These are phyloP conservation scores for Macrotrachela quadricornifera DNA, from an alignment of 1,140 invertebrate genomes.

Conservation along the genomic window DNA sequence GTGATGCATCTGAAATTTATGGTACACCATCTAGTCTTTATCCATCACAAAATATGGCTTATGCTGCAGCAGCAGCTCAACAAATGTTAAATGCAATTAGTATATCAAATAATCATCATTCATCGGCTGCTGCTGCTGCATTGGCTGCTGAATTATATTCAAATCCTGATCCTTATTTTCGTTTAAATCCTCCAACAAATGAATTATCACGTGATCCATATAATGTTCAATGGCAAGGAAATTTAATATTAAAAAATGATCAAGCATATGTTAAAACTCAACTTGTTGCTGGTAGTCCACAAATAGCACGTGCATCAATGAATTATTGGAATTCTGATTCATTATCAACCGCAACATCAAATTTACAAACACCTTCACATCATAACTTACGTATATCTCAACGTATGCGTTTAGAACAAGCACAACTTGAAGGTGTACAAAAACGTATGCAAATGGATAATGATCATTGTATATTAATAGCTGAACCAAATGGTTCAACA, in stretches of 20 bases:
- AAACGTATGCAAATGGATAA: conserved; percentile 45
- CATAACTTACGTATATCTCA: conserved; percentile 58
- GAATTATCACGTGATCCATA: neutral
- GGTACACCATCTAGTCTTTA: no score
- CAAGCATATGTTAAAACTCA: conserved; percentile 89
- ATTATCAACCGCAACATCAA: neutral
- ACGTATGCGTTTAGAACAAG: conserved; percentile 70
- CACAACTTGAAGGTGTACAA: conserved; percentile 63
- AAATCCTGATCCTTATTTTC: neutral
- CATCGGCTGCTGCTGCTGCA: neutral
- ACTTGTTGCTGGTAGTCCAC: conserved; percentile 65
- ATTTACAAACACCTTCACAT: neutral
- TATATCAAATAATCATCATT: neutral
- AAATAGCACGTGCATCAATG: conserved; percentile 7
- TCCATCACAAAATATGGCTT: no score
- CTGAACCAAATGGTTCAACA: conserved; percentile 67
- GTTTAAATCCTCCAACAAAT: no score
- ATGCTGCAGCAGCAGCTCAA: no score
- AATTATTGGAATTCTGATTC: neutral
- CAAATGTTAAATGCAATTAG: no score
- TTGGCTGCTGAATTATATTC: neutral
- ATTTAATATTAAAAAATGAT: conserved; percentile 72
- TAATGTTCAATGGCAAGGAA: conserved; percentile 65
- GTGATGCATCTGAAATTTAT: no score
- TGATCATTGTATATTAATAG: conserved; percentile 75